Base-by-base conservation (phyloP, 2,113 vertebrate genomes). In the Eudorcas thomsonii region DNA sequence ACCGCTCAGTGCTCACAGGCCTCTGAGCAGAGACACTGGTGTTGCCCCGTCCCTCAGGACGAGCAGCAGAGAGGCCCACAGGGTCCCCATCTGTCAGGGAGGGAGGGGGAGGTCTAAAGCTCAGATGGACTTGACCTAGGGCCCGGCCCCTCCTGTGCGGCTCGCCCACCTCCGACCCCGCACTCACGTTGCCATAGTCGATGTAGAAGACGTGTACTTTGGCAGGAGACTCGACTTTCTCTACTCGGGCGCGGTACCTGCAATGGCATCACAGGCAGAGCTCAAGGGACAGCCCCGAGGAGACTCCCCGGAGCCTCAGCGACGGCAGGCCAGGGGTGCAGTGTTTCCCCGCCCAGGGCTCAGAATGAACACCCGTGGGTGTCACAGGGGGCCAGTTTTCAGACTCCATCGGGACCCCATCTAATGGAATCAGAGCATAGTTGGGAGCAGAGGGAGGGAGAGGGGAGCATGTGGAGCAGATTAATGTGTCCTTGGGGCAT, bases 161-260 rank as follows among this genome's bases (percentile, higher is more conserved):
- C 36, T 55, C 12, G 43, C 13, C 12, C 15, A 3, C 39, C 52
- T 12, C 54, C 1, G 6, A 2, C 91, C 95, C 16, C 1, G 10
- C 97, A 99, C 99, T 99, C 98, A 99, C 99, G 0, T 99, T 99
- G 98, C 99, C 99, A 0, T 99, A 99, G 99, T 99, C 99, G 0
- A 99, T 99, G 99, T 99, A 99, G 99, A 99, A 99, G 94, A 99
- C 99, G 4, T 99, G 99, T 15, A 99, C 99, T 94, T 99, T 99
- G 95, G 99, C 98, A 0, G 99, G 97, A 0, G 99, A 99, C 97
- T 99, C 99, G 30, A 99, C 98, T 98, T 99, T 99, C 98, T 99
- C 99, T 96, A 99, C 99, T n/a, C 99, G 99, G 82, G 99, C 99
- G 36, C 99, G 99, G 99, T 99, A 99, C 99, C 99, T 99, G 96